phyloP scores from a whole-genome alignment of 2,888 invertebrate species.

The Zonitis immaculata region DNA sequence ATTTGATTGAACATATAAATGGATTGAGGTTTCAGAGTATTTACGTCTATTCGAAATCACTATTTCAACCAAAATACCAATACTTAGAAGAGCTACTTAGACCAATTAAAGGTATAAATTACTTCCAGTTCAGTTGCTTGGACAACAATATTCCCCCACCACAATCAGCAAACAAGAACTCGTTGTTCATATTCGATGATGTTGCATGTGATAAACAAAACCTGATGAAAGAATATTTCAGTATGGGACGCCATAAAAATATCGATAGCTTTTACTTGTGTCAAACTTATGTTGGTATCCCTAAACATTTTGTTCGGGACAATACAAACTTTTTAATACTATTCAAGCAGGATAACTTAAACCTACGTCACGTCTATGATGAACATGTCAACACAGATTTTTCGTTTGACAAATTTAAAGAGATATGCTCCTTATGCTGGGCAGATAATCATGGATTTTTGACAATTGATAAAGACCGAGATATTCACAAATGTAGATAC shows the following conservation, averaged over 20 bases:
- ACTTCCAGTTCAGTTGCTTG: conserved; percentile 15
- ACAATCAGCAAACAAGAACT: conserved; percentile 28
- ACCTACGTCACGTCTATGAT: conserved; percentile 35
- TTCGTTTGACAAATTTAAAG: conserved; percentile 19
- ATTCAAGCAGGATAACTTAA: conserved; percentile 38
- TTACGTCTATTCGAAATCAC: conserved; percentile 8
- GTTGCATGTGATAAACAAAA: conserved; percentile 35
- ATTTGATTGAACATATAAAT: conserved; percentile 2
- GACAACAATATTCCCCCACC: conserved; percentile 22
- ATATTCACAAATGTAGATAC: too few relatives aligned
- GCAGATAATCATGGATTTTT: too few relatives aligned
- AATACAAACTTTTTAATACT: conserved; percentile 37
- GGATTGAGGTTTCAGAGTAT: conserved; percentile 4
- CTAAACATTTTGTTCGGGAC: conserved; percentile 39
- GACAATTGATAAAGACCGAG: too few relatives aligned
- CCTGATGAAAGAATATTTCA: conserved; percentile 32
- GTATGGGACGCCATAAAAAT: conserved; percentile 34
- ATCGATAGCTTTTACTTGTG: conserved; percentile 39
- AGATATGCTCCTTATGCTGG: too few relatives aligned
- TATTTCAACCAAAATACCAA: conserved; percentile 8
- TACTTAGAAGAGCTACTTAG: background rate
- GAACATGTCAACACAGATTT: conserved; percentile 31
- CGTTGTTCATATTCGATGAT: conserved; percentile 42
- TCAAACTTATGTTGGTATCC: conserved; percentile 37
- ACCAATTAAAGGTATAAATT: conserved; percentile 23